Percentiles rank a stretch among this genome's conserved stretches.
Conservation (phyloP, 2,113 vertebrate species). For the Hippocampus abdominalis region DNA sequence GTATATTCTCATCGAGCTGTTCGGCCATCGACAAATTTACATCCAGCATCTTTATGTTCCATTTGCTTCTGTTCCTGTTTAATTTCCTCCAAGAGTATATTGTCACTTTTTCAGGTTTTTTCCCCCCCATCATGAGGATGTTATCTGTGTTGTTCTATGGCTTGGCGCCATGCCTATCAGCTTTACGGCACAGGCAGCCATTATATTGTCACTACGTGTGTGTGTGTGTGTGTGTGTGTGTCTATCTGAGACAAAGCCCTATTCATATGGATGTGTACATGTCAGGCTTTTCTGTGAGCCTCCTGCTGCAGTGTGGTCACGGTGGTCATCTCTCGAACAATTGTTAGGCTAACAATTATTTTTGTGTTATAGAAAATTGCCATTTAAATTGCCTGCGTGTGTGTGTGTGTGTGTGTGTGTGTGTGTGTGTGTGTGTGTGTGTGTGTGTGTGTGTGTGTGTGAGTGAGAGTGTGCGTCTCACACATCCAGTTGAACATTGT, state of each 20-base stretch:
- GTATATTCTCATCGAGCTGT: background rate
- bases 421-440: too few species aligned
- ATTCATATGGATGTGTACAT: background rate
- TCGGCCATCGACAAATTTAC: constrained; percentile 4
- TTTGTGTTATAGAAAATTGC: too few species aligned
- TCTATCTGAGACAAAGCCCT: background rate
- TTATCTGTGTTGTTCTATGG: constrained; percentile 41
- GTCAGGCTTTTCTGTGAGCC: background rate
- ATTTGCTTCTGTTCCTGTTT: constrained; percentile 24
- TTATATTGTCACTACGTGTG: constrained; percentile 29
- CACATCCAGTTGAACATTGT: too few species aligned
- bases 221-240: background rate
- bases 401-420: too few species aligned
- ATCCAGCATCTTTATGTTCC: background rate
- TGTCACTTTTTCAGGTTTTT: constrained; percentile 33
- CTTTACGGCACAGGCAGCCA: constrained; percentile 29
- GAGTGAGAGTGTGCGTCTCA: too few species aligned
- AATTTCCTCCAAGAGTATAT: constrained; percentile 28
- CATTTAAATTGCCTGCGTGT: too few species aligned
- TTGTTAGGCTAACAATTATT: too few species aligned
- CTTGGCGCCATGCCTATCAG: constrained; percentile 52
- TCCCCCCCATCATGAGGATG: constrained; percentile 9
- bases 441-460: too few species aligned
- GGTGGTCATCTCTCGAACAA: background rate
- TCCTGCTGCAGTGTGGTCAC: background rate